phyloP scores from a whole-genome alignment of 2,797 vertebrate genomes.

The Scyliorhinus canicula region DNA sequence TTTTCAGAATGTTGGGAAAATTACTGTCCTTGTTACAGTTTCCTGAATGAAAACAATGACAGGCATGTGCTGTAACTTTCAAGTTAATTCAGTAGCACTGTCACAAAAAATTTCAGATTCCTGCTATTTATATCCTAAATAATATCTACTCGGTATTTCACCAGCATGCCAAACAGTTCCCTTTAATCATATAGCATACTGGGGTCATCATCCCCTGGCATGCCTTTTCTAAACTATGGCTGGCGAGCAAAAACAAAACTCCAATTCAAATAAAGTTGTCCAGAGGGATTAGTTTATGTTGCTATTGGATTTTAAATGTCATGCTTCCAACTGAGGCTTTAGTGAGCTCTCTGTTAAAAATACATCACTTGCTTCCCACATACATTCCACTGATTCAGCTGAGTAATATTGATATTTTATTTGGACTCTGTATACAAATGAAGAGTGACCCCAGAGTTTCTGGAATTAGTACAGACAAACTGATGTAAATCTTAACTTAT shows the following conservation, averaged over 20 bases:
- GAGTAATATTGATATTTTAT: constrained; percentile 32
- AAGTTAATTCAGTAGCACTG: constrained; percentile 11
- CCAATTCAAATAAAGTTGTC: constrained; percentile 29
- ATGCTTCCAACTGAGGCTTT: constrained; percentile 28
- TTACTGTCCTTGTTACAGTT: background rate
- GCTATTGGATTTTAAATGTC: constrained; percentile 34
- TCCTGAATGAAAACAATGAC: background rate
- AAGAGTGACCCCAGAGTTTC: constrained; percentile 3
- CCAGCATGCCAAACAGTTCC: background rate
- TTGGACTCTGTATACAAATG: constrained; percentile 14
- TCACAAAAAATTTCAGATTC: constrained; percentile 15
- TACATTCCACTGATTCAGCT: constrained; percentile 36
- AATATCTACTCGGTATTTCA: constrained; percentile 16
- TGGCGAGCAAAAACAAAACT: constrained; percentile 13
- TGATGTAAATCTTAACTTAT: constrained; percentile 26
- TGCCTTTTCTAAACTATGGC: constrained; percentile 1
- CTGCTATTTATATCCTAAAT: background rate
- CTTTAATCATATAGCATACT: constrained; percentile 26
- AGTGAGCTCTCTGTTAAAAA: constrained; percentile 32
- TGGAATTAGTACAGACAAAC: constrained; percentile 31
- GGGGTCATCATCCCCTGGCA: background rate
- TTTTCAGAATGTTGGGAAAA: background rate
- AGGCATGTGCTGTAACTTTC: background rate
- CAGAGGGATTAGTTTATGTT: constrained; percentile 27
- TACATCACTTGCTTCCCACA: constrained; percentile 33